Base-by-base conservation (phyloP, 2,113 vertebrate genomes). In the Periophthalmus modestus region DNA sequence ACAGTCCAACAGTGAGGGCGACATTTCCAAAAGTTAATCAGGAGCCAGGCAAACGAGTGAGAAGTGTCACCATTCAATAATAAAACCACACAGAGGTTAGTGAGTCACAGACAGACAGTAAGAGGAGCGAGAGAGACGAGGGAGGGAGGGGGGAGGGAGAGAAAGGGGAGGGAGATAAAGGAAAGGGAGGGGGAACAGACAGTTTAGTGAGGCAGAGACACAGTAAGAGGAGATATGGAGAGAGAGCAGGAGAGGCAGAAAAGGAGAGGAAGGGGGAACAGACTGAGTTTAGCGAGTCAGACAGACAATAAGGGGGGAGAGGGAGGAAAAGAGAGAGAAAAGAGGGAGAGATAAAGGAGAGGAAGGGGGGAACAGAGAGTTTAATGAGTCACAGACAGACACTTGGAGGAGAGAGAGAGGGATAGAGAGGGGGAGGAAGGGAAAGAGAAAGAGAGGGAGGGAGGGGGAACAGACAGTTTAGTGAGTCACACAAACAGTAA, bases 1-100 rank as follows among this genome's bases (percentile, higher is more conserved):
- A 47, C 14, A 28, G 66, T 23, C 33, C 63, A 43, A 43, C 19
- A 7, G 34, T 43, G 66, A n/a, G 21, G 63, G 21, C 36, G 63
- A 14, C 16, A 74, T 70, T 66, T 69, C 21, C 18, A 34, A 57
- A 19, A 71, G 73, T 71, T 68, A 57, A 69, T 24, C 36, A 72
- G n/a, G 39, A 59, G 66, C 66, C 23, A 34, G 52, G 19, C 0
- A 7, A 52, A 70, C 19, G 52, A 69, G 57, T 58, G 54, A 57
- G 57, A 18, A 50, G 48, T 50, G 48, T 18, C 48, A 52, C 48
- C 48, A 69, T n/a, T 66, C 68, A 69, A 68, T 46, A 19, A 75
- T 83, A 79, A 79, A 78, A 77, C 69, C 73, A 36, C 33, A 39
- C 28, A 65, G 66, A 79, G 82, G 83, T 71, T 39, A 80, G 80